Percentiles rank a stretch among this genome's conserved stretches.
Evolutionary conservation across 2,113 vertebrate species (phyloP).

Genomic region (Crotophaga sulcirostris): DNA sequence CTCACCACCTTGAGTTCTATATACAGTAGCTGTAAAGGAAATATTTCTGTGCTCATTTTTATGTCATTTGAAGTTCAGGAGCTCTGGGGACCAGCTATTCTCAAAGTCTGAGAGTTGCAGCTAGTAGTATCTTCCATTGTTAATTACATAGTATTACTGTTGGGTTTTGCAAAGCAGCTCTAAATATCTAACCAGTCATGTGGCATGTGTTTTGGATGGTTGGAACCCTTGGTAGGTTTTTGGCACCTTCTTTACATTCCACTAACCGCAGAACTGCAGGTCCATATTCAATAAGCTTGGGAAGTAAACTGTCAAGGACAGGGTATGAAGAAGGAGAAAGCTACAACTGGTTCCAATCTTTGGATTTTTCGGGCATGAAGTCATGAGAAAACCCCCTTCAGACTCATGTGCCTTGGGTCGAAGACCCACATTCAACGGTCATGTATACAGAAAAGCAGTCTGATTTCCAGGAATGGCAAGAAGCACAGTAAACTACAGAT

Average conservation of each 20-base stretch:
- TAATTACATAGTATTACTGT: background rate
- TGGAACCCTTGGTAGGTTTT: background rate
- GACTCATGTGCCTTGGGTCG: background rate
- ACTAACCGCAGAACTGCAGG: background rate
- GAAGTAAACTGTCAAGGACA: background rate
- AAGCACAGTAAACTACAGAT: background rate
- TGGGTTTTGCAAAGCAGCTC: background rate
- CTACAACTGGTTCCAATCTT: background rate
- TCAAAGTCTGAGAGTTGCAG: background rate
- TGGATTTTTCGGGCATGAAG: background rate
- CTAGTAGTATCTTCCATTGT: background rate
- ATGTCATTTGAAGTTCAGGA: background rate
- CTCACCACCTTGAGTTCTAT: background rate
- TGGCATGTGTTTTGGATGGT: background rate
- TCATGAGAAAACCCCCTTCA: background rate
- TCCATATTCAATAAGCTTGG: background rate
- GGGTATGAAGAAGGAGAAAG: background rate
- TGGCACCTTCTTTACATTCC: background rate
- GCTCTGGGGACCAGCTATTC: background rate
- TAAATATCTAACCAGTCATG: background rate
- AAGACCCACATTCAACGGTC: background rate
- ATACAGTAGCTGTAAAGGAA: background rate
- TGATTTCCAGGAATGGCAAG: background rate
- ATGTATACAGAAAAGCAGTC: background rate
- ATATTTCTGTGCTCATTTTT: background rate